These are phyloP conservation scores for Sebastes oblongus DNA, from an alignment of 2,797 vertebrate species.

Conservation along the genomic window DNA sequence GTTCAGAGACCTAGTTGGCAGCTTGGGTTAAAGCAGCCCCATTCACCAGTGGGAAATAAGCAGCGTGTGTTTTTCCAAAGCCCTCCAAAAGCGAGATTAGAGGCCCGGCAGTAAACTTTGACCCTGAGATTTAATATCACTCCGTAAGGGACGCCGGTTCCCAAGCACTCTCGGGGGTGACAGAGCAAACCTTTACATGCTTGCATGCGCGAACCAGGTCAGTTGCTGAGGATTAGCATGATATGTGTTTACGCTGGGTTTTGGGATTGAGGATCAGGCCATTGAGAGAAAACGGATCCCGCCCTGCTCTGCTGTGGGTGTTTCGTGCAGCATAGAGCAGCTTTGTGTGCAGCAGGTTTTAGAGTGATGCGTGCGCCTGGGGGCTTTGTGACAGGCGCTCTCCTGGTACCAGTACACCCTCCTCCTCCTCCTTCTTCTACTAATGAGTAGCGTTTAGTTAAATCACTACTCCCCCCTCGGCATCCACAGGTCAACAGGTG, in stretches of 20 bases:
- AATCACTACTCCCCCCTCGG: not conserved
- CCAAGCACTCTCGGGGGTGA: conserved; percentile 44
- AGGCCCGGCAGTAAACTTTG: conserved; percentile 64
- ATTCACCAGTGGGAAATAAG: conserved; percentile 53
- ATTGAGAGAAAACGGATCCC: conserved; percentile 22
- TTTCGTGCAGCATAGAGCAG: conserved; percentile 26
- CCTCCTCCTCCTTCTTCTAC: not conserved
- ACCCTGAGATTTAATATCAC: conserved; percentile 67
- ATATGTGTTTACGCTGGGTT: conserved; percentile 33
- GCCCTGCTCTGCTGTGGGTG: conserved; percentile 1
- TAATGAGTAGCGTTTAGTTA: conserved; percentile 24
- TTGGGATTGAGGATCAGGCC: conserved; percentile 40
- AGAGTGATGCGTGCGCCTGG: not conserved
- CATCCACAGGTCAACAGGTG: conserved; percentile 40
- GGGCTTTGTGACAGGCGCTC: conserved; percentile 1
- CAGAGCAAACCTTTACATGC: conserved; percentile 44
- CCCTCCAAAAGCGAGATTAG: conserved; percentile 70
- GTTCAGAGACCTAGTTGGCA: conserved; percentile 44
- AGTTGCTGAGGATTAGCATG: conserved; percentile 51
- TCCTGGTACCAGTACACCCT: conserved; percentile 23
- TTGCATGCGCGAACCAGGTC: conserved; percentile 48
- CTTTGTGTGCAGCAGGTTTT: conserved; percentile 30
- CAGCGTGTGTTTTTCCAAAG: conserved; percentile 59
- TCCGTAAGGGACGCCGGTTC: conserved; percentile 32
- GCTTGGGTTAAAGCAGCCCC: conserved; percentile 41